A percentile compares a stretch with the other conserved stretches of the same genome.
Conservation (phyloP, 2,888 invertebrate species). For the Nasonia oneida region DNA sequence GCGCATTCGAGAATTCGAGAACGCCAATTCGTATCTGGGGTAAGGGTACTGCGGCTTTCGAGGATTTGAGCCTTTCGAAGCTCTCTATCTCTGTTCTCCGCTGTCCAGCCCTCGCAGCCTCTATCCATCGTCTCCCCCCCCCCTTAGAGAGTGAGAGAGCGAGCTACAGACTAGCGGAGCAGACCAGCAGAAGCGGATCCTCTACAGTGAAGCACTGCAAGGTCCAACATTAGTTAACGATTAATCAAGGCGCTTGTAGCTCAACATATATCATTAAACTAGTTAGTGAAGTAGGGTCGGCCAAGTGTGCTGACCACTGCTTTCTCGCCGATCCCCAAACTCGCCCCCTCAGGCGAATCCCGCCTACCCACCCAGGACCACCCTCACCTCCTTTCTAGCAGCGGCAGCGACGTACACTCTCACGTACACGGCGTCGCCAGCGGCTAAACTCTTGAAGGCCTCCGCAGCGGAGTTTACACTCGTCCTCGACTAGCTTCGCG, state of each 20-base stretch:
- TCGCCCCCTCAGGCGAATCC: constrained; percentile 64
- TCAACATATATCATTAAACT: constrained; percentile 80
- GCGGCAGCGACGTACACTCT: constrained; percentile 71
- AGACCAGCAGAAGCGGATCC: constrained; percentile 62
- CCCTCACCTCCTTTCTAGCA: constrained; percentile 68
- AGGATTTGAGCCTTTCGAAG: constrained; percentile 63
- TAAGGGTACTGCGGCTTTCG: constrained; percentile 59
- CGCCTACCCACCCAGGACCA: constrained; percentile 49
- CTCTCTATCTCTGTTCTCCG: constrained; percentile 62
- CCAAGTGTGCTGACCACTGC: constrained; percentile 80
- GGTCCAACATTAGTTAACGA: constrained; percentile 80
- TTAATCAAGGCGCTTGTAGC: constrained; percentile 80
- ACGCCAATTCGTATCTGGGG: constrained; percentile 60
- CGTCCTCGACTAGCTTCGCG: constrained; percentile 64
- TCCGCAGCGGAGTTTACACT: constrained; percentile 70
- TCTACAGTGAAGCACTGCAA: constrained; percentile 74
- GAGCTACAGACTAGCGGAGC: not conserved
- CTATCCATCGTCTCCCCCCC: constrained; percentile 62
- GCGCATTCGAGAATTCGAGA: constrained; percentile 68
- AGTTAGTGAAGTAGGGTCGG: constrained; percentile 79
- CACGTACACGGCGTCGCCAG: constrained; percentile 72
- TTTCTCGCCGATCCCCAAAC: constrained; percentile 71
- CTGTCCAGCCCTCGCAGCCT: constrained; percentile 48
- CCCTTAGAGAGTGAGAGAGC: constrained; percentile 24
- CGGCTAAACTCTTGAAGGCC: constrained; percentile 78